Conservation (phyloP, 2,888 invertebrate species). For the Seira ritae region DNA sequence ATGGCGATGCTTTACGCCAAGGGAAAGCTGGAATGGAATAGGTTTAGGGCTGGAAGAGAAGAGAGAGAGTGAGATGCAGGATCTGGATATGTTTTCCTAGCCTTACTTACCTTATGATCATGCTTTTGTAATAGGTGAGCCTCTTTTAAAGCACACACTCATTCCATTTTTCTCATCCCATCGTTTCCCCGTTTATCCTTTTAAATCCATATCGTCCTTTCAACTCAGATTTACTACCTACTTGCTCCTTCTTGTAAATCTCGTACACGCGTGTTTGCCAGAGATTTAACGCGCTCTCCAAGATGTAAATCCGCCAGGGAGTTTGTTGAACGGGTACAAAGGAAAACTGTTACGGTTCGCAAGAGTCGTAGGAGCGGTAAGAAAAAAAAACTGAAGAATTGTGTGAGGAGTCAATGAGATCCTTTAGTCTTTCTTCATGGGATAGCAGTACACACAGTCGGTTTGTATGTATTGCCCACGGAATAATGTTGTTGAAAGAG, state of each 20-base stretch:
- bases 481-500: constrained; percentile 25
- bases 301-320: constrained; percentile 57
- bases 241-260: constrained; percentile 45
- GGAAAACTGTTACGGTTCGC: constrained; percentile 37
- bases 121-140: constrained; percentile 14
- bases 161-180: constrained; percentile 30
- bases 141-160: constrained; percentile 11
- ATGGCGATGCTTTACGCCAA: constrained; percentile 18
- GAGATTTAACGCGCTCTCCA: constrained; percentile 51
- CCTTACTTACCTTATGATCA: constrained; percentile 14
- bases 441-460: neutral
- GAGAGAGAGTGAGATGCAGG: neutral
- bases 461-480: constrained; percentile 9
- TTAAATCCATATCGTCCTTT: constrained; percentile 64
- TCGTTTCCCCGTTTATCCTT: constrained; percentile 57
- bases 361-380: neutral
- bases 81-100: neutral
- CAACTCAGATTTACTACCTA: constrained; percentile 57
- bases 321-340: constrained; percentile 30
- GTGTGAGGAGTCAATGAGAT: constrained; percentile 38
- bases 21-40: too few relatives aligned
- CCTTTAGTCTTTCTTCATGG: constrained; percentile 16
- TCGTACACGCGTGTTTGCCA: constrained; percentile 50
- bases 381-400: constrained; percentile 12
- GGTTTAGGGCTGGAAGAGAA: neutral